These are phyloP conservation scores for Columba guinea DNA, from an alignment of 2,797 vertebrate species.

Conservation along the genomic window DNA sequence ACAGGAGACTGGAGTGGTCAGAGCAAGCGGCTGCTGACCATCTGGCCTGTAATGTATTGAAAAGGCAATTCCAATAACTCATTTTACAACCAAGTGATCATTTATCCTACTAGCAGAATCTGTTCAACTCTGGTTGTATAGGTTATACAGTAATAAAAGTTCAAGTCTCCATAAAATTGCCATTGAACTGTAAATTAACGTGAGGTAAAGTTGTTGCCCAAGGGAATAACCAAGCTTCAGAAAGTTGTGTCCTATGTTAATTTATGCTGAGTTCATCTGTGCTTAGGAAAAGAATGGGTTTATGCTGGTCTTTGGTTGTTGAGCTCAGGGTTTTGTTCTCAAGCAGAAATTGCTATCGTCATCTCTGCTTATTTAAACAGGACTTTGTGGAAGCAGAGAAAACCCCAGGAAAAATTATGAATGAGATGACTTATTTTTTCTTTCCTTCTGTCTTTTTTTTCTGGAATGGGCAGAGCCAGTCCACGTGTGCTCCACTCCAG, in stretches of 20 bases:
- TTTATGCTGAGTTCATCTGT: conserved; percentile 35
- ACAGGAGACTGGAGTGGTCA: background rate
- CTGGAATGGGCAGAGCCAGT: background rate
- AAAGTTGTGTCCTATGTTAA: conserved; percentile 66
- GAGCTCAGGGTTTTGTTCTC: conserved; percentile 7
- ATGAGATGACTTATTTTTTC: background rate
- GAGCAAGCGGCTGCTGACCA: background rate
- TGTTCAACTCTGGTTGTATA: conserved; percentile 58
- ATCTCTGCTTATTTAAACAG: background rate
- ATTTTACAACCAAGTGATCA: conserved; percentile 63
- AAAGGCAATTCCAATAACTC: conserved; percentile 51
- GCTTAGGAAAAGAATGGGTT: background rate
- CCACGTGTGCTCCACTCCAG: background rate
- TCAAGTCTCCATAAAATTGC: conserved; percentile 71
- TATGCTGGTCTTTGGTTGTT: background rate
- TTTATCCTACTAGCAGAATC: conserved; percentile 66
- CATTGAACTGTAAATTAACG: conserved; percentile 69
- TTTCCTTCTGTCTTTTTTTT: background rate
- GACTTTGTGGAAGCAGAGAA: background rate
- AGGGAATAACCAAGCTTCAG: conserved; percentile 50
- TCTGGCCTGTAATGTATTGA: background rate
- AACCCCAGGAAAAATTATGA: background rate
- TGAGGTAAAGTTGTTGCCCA: conserved; percentile 63
- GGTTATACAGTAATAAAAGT: conserved; percentile 68
- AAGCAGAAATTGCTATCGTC: background rate